Evolutionary conservation across 2,113 vertebrate genomes (phyloP).

Genomic region (Bujurquina vittata): DNA sequence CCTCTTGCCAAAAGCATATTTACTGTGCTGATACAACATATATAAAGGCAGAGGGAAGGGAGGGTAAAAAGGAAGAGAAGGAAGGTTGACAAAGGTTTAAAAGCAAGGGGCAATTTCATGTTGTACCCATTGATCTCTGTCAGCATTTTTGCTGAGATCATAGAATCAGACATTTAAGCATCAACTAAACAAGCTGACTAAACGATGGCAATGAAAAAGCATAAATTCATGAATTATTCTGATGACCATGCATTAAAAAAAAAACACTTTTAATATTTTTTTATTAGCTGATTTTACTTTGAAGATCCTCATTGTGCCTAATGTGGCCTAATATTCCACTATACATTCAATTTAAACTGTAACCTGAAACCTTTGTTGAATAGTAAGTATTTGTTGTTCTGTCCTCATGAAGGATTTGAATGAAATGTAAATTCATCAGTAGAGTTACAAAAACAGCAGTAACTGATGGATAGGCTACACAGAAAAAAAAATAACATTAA

Average conservation of each 20-base stretch:
- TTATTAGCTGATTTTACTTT: background rate
- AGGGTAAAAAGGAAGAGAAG: slow-evolving; percentile 4
- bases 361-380: background rate
- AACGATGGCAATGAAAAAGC: background rate
- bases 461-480: too few relatives aligned
- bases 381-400: background rate
- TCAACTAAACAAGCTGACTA: background rate
- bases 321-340: background rate
- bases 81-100: slow-evolving; percentile 11
- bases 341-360: background rate
- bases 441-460: background rate
- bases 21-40: slow-evolving; percentile 54
- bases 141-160: slow-evolving; percentile 33
- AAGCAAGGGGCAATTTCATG: slow-evolving; percentile 24
- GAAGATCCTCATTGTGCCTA: background rate
- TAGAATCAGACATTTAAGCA: background rate
- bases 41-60: background rate
- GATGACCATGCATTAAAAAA: background rate
- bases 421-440: background rate
- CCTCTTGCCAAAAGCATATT: slow-evolving; percentile 47
- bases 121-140: slow-evolving; percentile 36
- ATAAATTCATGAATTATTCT: slow-evolving; percentile 2
- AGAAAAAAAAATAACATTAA: background rate
- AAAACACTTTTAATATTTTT: background rate
- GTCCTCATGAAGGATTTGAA: background rate